Percentiles rank a stretch among this genome's conserved stretches.
phyloP scores from a whole-genome alignment of 2,888 invertebrate species.

The Tetramorium bicarinatum region DNA sequence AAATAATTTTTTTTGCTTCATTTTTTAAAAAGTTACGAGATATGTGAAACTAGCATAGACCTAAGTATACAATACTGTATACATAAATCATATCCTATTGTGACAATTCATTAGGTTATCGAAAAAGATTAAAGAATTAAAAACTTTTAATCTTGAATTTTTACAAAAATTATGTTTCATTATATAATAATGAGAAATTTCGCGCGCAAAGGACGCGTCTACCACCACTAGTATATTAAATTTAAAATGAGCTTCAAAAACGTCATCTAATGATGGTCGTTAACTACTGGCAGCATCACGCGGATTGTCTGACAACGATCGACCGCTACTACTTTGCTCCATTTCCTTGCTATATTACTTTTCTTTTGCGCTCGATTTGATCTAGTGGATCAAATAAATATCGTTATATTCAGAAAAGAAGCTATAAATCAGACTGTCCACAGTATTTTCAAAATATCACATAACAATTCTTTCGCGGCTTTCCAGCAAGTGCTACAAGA shows the following conservation, averaged over 20 bases:
- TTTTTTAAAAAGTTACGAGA: no score
- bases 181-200: no score
- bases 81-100: no score
- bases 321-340: conserved; percentile 13
- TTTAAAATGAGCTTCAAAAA: neutral
- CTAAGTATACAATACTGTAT: no score
- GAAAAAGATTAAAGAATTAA: no score
- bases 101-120: no score
- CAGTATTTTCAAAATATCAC: neutral
- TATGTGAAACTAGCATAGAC: no score
- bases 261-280: neutral
- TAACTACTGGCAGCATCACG: conserved; percentile 3
- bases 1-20: no score
- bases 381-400: neutral
- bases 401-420: neutral
- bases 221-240: neutral
- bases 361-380: neutral
- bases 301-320: neutral
- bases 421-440: neutral
- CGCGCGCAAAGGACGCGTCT: no score
- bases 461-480: neutral
- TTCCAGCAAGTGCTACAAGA: neutral
- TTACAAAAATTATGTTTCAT: no score
- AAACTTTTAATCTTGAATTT: no score
- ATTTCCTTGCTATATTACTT: neutral